These are phyloP conservation scores for Acleris cristana DNA, from an alignment of 2,888 invertebrate species.

Conservation along the genomic window DNA sequence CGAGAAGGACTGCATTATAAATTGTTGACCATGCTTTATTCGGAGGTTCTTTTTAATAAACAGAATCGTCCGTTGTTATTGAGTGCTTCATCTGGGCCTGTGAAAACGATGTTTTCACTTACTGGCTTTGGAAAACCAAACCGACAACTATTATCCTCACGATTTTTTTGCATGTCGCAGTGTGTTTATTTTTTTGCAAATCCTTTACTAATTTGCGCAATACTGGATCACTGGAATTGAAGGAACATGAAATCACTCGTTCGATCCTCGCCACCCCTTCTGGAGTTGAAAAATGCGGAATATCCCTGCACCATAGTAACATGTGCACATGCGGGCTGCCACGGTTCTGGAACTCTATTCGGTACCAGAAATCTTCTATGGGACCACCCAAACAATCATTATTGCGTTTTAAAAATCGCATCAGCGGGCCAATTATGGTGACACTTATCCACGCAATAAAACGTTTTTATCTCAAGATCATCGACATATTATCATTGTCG, in stretches of 20 bases:
- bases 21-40: conserved; percentile 35
- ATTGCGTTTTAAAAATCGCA: conserved; percentile 41
- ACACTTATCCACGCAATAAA: too few relatives aligned
- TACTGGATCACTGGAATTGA: conserved; percentile 25
- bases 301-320: conserved; percentile 46
- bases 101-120: conserved; percentile 43
- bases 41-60: conserved; percentile 11
- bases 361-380: conserved; percentile 46
- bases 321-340: conserved; percentile 56
- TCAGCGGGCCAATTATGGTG: too few relatives aligned
- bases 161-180: conserved; percentile 38
- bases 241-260: conserved; percentile 46
- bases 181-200: conserved; percentile 45
- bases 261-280: conserved; percentile 43
- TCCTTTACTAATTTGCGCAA: conserved; percentile 33
- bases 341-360: conserved; percentile 54
- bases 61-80: conserved; percentile 43
- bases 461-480: too few relatives aligned
- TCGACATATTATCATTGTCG: too few relatives aligned
- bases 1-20: conserved; percentile 39
- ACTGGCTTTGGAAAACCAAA: conserved; percentile 45
- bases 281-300: conserved; percentile 40
- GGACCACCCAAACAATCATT: conserved; percentile 32
- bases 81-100: conserved; percentile 49
- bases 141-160: conserved; percentile 35